Conservation (phyloP, 1,140 invertebrate species). For the Brachionus sp. region DNA sequence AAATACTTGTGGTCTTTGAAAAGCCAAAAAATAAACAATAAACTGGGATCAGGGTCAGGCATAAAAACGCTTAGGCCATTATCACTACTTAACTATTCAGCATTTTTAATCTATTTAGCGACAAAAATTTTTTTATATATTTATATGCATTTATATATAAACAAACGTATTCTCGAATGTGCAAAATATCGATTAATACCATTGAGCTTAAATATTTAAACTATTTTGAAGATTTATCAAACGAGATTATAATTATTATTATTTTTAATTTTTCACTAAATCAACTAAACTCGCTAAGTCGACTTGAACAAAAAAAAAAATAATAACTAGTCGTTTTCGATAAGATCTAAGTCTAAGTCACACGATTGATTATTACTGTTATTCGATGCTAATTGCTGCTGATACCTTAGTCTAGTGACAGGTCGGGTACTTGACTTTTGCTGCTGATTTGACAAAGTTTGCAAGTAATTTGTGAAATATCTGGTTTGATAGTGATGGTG, state of each 20-base stretch:
- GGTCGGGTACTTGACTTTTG: background rate
- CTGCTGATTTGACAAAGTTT: background rate
- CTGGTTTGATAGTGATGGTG: constrained; percentile 41
- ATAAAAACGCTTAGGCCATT: background rate
- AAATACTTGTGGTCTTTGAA: background rate
- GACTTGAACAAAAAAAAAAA: background rate
- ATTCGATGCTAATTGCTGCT: constrained; percentile 9
- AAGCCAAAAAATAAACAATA: background rate
- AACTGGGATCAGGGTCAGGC: background rate
- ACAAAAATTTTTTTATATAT: background rate
- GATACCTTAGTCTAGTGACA: constrained; percentile 24
- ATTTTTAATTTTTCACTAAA: background rate
- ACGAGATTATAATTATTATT: background rate
- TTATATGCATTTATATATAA: background rate
- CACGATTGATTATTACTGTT: constrained; percentile 7
- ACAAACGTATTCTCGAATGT: background rate
- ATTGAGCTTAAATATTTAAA: background rate
- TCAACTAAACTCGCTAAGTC: background rate
- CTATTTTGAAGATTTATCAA: background rate
- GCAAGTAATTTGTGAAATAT: constrained; percentile 31
- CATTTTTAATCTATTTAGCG: background rate
- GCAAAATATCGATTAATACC: background rate
- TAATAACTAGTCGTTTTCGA: constrained; percentile 42
- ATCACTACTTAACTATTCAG: background rate
- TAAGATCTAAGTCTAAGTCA: constrained; percentile 42